phyloP scores from a whole-genome alignment of 2,797 vertebrate species.

The Enteromius mattozi region DNA sequence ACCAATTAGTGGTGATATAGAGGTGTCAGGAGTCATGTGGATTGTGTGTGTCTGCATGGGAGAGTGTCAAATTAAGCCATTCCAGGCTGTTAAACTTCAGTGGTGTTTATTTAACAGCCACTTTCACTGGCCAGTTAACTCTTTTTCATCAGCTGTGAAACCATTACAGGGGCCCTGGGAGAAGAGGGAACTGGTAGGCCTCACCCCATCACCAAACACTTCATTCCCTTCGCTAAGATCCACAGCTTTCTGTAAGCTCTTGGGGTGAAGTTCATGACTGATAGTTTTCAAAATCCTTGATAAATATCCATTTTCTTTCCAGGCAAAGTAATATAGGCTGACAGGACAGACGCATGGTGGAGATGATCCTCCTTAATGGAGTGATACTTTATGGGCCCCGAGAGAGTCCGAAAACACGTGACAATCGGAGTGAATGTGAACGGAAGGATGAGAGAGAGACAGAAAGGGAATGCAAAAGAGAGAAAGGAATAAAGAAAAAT shows the following conservation, averaged over 20 bases:
- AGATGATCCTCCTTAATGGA: conserved; percentile 64
- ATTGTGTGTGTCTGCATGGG: conserved; percentile 41
- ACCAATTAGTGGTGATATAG: conserved; percentile 58
- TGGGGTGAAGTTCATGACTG: conserved; percentile 63
- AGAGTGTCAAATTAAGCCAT: conserved; percentile 49
- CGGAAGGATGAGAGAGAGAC: conserved; percentile 10
- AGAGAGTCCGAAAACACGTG: conserved; percentile 13
- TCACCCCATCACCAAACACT: conserved; percentile 66
- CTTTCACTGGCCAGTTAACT: conserved; percentile 75
- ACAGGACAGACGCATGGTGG: conserved; percentile 61
- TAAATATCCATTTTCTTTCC: conserved; percentile 56
- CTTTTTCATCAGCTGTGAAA: conserved; percentile 71
- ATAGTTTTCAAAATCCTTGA: conserved; percentile 52
- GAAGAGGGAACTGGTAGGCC: conserved; percentile 57
- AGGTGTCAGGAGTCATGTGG: conserved; percentile 34
- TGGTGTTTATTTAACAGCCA: conserved; percentile 76
- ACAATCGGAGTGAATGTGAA: conserved; percentile 25
- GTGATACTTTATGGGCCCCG: conserved; percentile 57
- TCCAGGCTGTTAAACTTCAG: conserved; percentile 56
- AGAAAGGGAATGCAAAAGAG: conserved; percentile 18
- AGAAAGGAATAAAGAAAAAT: conserved; percentile 12
- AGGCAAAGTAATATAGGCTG: conserved; percentile 62
- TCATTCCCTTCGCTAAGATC: conserved; percentile 69
- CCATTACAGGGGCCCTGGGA: conserved; percentile 65
- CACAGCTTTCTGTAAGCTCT: conserved; percentile 56